These are phyloP conservation scores for Strix uralensis DNA, from an alignment of 2,113 vertebrate species.

Conservation along the genomic window DNA sequence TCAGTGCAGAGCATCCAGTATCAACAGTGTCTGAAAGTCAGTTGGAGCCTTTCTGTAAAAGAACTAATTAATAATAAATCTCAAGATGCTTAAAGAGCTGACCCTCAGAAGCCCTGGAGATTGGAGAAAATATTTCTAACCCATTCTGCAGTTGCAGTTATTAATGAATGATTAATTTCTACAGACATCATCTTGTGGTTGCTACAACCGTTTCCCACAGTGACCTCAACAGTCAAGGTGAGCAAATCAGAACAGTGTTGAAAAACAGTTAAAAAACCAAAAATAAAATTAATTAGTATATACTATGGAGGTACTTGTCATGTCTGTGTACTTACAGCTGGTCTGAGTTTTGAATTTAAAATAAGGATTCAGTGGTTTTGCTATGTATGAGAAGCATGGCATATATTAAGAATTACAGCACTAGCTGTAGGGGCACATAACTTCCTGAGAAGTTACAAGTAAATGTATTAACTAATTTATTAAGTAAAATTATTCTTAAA, in stretches of 20 bases:
- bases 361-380: neutral
- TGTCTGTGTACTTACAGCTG: neutral
- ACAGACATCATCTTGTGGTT: neutral
- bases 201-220: neutral
- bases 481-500: neutral
- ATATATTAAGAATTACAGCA: neutral
- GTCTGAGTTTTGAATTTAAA: neutral
- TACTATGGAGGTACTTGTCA: neutral
- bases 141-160: neutral
- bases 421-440: neutral
- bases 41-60: neutral
- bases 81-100: neutral
- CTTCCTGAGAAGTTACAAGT: neutral
- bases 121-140: neutral
- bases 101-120: neutral
- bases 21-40: neutral
- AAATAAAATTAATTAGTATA: neutral
- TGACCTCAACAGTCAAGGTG: neutral
- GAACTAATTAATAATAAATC: neutral
- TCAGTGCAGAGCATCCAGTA: neutral
- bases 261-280: neutral
- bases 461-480: neutral
- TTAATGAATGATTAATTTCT: neutral
- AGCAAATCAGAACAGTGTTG: neutral
- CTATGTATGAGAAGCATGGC: neutral